phyloP scores from a whole-genome alignment of 2,113 vertebrate species.

The Mesembrinibis cayennensis region DNA sequence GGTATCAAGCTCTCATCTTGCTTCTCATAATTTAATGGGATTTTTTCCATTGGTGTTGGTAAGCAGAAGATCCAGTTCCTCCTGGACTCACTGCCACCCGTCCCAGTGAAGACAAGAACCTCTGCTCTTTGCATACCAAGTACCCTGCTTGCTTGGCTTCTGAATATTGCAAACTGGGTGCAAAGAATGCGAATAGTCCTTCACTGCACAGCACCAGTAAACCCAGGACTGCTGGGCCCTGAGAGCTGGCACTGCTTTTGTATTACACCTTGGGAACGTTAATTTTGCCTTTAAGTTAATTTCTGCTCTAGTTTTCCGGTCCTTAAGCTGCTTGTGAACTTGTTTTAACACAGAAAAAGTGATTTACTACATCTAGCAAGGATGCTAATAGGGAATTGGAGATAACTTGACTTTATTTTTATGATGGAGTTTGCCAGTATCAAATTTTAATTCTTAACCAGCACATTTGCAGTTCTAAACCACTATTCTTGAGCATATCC shows the following conservation, averaged over 20 bases:
- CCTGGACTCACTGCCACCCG: neutral
- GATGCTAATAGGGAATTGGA: neutral
- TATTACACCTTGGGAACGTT: neutral
- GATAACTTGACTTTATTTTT: neutral
- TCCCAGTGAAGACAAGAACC: neutral
- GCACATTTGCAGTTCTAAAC: neutral
- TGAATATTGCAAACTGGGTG: neutral
- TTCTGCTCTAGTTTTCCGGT: neutral
- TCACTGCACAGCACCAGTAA: neutral
- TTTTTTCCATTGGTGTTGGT: neutral
- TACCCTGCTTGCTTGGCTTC: neutral
- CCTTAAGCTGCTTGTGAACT: neutral
- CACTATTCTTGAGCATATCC: neutral
- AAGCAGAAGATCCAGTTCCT: neutral
- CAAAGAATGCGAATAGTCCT: neutral
- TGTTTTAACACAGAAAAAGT: neutral
- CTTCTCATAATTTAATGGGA: neutral
- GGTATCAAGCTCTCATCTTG: neutral
- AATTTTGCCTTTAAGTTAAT: neutral
- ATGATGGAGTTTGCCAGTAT: neutral
- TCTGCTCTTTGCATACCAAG: fast-evolving
- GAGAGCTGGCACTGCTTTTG: neutral
- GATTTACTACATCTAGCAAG: neutral
- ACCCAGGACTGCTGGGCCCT: neutral
- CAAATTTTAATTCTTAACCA: neutral